These are phyloP conservation scores for Gyrodactylus bullatarudis DNA, from an alignment of 1,140 invertebrate species.

Conservation along the genomic window DNA sequence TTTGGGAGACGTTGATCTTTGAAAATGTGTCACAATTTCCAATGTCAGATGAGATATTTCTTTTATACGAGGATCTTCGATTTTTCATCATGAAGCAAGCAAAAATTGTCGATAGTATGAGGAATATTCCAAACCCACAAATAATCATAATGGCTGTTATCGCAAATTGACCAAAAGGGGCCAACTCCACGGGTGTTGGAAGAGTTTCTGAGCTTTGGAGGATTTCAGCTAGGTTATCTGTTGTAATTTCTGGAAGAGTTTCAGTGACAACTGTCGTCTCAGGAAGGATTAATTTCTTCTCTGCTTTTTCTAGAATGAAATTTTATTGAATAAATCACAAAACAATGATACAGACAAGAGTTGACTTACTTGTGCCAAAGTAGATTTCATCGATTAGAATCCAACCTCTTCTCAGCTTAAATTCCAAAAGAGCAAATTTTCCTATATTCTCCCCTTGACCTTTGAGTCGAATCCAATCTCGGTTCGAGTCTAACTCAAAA, in stretches of 20 bases:
- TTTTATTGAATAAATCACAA: not conserved
- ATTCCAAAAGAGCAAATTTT: not conserved
- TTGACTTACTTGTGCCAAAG: not conserved
- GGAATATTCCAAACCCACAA: not conserved
- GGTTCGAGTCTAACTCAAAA: not conserved
- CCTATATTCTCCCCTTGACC: not conserved
- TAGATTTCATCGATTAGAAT: not conserved
- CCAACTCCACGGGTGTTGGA: no score
- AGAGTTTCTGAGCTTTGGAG: no score
- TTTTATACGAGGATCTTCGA: not conserved
- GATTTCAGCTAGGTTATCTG: not conserved
- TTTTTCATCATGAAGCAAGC: not conserved
- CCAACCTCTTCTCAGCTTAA: not conserved
- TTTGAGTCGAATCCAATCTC: not conserved
- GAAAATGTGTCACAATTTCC: not conserved
- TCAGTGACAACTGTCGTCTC: not conserved
- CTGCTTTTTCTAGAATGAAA: not conserved
- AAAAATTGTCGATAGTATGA: not conserved
- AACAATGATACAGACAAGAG: no score
- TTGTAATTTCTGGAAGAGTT: not conserved
- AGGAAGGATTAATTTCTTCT: not conserved
- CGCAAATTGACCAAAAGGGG: not conserved
- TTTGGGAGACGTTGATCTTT: not conserved
- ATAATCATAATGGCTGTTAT: not conserved
- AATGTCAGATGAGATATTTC: not conserved